A percentile compares a stretch with the other conserved stretches of the same genome.
phyloP scores from a whole-genome alignment of 2,888 invertebrate genomes.

The Macrosiphum euphorbiae region DNA sequence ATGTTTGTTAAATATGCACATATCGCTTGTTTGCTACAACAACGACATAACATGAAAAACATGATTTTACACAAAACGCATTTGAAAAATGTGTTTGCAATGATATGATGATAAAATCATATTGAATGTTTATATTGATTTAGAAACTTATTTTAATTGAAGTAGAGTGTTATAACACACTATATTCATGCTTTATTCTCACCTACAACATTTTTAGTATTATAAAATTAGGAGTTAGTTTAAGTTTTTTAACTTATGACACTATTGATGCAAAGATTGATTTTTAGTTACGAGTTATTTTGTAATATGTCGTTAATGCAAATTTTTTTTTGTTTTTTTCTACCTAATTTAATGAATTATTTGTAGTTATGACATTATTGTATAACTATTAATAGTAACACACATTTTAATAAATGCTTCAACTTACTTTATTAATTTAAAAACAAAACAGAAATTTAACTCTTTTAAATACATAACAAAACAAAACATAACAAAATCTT shows the following conservation, averaged over 20 bases:
- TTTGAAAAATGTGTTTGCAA: constrained; percentile 7
- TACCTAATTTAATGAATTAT: neutral
- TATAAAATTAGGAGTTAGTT: constrained; percentile 22
- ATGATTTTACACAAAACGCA: constrained; percentile 5
- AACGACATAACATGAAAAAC: constrained; percentile 44
- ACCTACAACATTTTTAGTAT: constrained; percentile 30
- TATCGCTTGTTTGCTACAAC: constrained; percentile 59
- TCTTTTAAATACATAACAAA: too few species aligned
- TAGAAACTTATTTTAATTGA: constrained; percentile 15
- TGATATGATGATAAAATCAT: neutral
- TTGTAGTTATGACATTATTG: too few species aligned
- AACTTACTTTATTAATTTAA: too few species aligned
- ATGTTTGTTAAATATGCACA: too few species aligned
- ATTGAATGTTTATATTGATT: neutral
- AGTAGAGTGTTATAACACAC: neutral
- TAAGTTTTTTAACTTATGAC: constrained; percentile 41
- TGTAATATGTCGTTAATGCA: constrained; percentile 31
- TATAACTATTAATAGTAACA: neutral
- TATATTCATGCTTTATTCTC: constrained; percentile 34
- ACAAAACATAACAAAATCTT: too few species aligned
- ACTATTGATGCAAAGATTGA: constrained; percentile 39
- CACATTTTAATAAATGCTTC: neutral
- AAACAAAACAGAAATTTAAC: too few species aligned
- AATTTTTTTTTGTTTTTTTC: neutral
- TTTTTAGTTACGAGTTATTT: constrained; percentile 40